Evolutionary conservation across 2,888 invertebrate genomes (phyloP), one percentile per base, ranked within the genome.

Genomic region (Uloborus plumipes): DNA sequence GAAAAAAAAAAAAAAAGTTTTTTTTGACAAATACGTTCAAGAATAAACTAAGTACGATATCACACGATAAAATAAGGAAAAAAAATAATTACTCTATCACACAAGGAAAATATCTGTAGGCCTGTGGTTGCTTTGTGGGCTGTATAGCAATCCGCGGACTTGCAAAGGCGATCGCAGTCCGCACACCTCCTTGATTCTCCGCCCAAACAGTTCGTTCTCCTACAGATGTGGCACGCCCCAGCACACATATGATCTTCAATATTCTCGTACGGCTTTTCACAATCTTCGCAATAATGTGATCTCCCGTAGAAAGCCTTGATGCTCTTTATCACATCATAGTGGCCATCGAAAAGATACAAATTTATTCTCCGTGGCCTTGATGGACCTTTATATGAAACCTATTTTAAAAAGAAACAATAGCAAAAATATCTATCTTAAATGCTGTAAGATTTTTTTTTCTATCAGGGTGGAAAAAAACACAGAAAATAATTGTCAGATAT

Each of bases 291-390:
- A 11, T 59, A 70, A 20, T 67, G 7, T 0, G 26, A 11, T 0
- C 26, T 1, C 1, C 16, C 53, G 26, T 16, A 67, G 16, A 67
- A 67, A 2, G 51, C 67, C 15, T 67, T 7, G 53, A 67, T 15
- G 22, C 26, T 26, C 4, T 26, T 67, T 4, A 67, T 51, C 13
- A 67, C 22, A 26, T 67, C 67, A 15, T 67, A 67, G 16, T 67
- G 67, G 11, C n/a, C 15, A 51, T 51, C 16, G 51, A 53, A 31
- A 0, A 26, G 26, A 26, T 26, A 51, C 15, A 67, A 59, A 15
- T 20, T 59, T 6, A 47, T 3, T n/a, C 18, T 2, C 9, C 7
- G 11, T 39, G 7, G 9, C 9, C 39, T 39, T 6, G 7, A 7
- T 7, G 9, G 3, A 1, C 39, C 39, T 39, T 39, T 39, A 11